These are phyloP conservation scores for Haliclystus octoradiatus DNA, from an alignment of 30 jellyfish, hydroid and myxozoan genomes.

Conservation along the genomic window DNA sequence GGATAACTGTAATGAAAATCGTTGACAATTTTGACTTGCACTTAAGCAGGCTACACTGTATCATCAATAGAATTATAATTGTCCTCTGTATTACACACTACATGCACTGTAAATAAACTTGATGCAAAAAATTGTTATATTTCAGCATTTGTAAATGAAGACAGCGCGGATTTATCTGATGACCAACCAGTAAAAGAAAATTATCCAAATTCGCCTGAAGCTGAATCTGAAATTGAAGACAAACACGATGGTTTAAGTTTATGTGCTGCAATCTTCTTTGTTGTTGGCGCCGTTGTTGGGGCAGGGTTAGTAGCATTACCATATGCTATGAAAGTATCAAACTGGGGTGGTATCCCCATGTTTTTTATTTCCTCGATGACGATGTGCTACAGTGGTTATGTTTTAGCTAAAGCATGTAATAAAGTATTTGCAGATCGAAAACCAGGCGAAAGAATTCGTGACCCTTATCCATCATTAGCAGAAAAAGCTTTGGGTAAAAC, in stretches of 20 bases:
- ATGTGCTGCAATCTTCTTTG: constrained; percentile 61
- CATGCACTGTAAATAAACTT: no score
- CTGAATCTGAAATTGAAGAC: not conserved
- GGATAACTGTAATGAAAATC: no score
- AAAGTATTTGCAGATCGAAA: constrained; percentile 34
- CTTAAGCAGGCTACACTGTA: no score
- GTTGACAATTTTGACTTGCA: no score
- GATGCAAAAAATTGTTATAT: no score
- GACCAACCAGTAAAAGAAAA: no score
- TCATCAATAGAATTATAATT: no score
- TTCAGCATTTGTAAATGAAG: no score
- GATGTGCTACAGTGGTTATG: constrained; percentile 64
- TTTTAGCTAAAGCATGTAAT: constrained; percentile 65
- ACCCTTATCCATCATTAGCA: constrained; percentile 88
- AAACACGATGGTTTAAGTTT: constrained; percentile 32
- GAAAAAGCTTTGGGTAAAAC: constrained; percentile 57
- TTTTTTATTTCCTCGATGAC: constrained; percentile 35
- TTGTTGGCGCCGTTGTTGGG: constrained; percentile 87
- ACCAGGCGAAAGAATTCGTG: constrained; percentile 29
- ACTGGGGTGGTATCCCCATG: constrained; percentile 81
- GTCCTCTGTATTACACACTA: no score
- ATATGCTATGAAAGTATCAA: constrained; percentile 60
- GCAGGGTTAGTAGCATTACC: constrained; percentile 93
- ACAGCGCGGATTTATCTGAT: no score
- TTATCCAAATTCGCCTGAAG: not conserved